Evolutionary conservation across 2,113 vertebrate species (phyloP), one percentile per base, ranked within the genome.

Genomic region (Gymnarchus niloticus): DNA sequence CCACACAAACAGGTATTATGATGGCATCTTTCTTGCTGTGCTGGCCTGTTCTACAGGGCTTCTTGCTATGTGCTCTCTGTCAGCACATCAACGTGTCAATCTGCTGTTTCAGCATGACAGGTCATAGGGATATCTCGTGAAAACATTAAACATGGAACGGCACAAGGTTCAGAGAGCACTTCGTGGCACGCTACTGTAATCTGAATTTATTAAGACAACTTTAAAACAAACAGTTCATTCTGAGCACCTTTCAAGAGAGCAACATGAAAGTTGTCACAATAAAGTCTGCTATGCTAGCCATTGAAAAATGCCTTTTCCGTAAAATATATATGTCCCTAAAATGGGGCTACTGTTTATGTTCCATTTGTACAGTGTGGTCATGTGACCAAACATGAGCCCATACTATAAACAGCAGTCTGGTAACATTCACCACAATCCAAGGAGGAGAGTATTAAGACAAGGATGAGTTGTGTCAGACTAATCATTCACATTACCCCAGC

Each of bases 1-100:
- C n/a, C 65, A 52, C 65, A 87, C 77, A 78, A 0, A 87, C 1
- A 89, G 37, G 87, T 48, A 76, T n/a, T 21, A 78, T 41, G 21
- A 37, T 77, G 49, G 23, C 0, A 28, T 17, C 80, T 3, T 54
- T 28, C 21, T 33, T n/a, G 25, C 46, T 23, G 10, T 81, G 48
- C 49, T 69, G 61, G 12, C 61, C 61, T 65, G 41, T 69, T 25
- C 61, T 19, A 33, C 37, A 14, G 28, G 14, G 12, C 28, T 17
- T 37, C 19, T 10, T 69, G 61, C 19, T 69, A 37, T 37, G 28
- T 69, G 28, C 2, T 69, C 12, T 37, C 33, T 69, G 37, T 69
- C 61, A 69, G 61, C 61, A 25, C 61, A 33, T 33, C 61, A 69
- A 10, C 52, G 19, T 14, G n/a, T 33, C 1, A 19, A 69, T 69